A percentile compares a stretch with the other conserved stretches of the same genome.
Conservation (phyloP, 2,113 vertebrate genomes). For the Thermophis baileyi region DNA sequence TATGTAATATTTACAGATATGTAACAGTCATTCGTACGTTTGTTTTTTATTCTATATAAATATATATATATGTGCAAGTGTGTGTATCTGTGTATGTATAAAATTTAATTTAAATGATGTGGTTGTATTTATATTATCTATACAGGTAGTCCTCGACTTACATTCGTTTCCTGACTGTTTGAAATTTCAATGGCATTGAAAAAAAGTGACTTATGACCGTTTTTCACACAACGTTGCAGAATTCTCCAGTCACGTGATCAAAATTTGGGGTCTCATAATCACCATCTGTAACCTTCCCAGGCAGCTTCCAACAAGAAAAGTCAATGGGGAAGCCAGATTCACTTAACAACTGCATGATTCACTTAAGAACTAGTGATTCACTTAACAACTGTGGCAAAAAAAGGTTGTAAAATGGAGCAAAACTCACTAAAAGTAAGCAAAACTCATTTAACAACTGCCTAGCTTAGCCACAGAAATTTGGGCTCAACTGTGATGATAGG, state of each 20-base stretch:
- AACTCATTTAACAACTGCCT: neutral
- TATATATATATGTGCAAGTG: too few relatives aligned
- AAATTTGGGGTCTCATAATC: neutral
- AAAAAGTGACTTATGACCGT: neutral
- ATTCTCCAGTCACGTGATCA: neutral
- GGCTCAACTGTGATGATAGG: too few relatives aligned
- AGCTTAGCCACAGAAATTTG: too few relatives aligned
- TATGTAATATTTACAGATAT: neutral
- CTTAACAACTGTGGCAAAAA: neutral
- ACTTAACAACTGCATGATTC: neutral
- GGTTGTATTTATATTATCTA: neutral
- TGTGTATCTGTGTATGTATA: neutral
- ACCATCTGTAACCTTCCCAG: neutral
- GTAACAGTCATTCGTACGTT: too few relatives aligned
- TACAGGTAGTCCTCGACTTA: neutral
- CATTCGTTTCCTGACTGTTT: neutral
- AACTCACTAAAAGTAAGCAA: neutral
- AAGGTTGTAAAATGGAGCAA: neutral
- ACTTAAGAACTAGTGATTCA: neutral
- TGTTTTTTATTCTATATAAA: too few relatives aligned
- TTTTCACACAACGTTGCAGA: neutral
- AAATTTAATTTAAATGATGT: neutral
- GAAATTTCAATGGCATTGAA: neutral
- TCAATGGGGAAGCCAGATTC: neutral
- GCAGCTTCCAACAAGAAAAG: neutral